Base-by-base conservation (phyloP, 2,888 invertebrate genomes). In the Yponomeuta sedellus region DNA sequence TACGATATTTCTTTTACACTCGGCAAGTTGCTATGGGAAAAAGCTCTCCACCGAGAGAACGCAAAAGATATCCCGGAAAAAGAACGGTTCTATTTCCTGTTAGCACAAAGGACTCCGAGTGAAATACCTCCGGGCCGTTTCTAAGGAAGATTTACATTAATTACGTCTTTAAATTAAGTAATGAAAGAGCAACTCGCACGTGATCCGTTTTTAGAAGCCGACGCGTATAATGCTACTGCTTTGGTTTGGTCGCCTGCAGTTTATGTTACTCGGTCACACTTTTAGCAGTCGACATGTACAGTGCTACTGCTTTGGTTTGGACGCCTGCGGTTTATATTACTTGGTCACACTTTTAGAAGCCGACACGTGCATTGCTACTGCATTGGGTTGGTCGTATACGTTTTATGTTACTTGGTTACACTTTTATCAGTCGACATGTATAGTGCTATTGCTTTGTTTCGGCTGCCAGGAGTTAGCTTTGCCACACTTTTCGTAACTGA, bases 121-220 rank as follows among this genome's bases (percentile, higher is more conserved):
- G 12, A 63, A 63, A 63, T 63, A 8, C 34, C 40, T 11, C 63
- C 12, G 40, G 11, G 52, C 71, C 71, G 44, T 72, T 72, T 72
- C 72, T 71, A 73, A 74, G 71, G 71, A 72, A 75, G 75, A 75
- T 75, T 75, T 75, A 75, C 71, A 75, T 66, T 74, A 74, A 76
- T 75, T 75, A 72, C 74, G 71, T 74, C 75, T 74, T 74, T 75
- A 75, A 76, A 76, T 75, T 74, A 76, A 74, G 73, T 73, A 74
- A 75, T 75, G 76, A 75, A 75, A 75, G 73, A 74, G 72, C 70
- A 71, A 68, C 68, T 68, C 66, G 65, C 66, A 70, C 75, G 76
- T 76, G 75, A 75, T 28, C 68, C 67, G 63, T 52, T 52, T 16
- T 52, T 52, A 52, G 44, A 44, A 44, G 44, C 11, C 44, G 12